Conservation (phyloP, 2,113 vertebrate genomes). For the Prunella fulvescens region DNA sequence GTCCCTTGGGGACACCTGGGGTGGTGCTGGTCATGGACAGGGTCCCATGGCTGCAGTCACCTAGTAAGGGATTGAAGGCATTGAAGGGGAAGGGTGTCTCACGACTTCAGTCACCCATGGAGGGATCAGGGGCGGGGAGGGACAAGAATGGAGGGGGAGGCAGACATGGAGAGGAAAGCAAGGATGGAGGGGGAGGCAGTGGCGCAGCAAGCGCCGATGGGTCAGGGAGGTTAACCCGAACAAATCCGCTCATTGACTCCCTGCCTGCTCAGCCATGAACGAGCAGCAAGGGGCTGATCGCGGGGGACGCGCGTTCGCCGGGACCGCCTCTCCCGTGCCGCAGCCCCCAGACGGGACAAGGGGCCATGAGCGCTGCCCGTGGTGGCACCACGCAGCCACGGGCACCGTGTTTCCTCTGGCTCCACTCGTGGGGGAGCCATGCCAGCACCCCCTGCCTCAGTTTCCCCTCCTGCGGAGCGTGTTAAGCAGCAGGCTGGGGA, state of each 20-base stretch:
- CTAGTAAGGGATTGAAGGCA: background rate
- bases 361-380: rapidly evolving
- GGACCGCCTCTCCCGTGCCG: rapidly evolving
- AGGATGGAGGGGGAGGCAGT: background rate
- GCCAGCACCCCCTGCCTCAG: background rate
- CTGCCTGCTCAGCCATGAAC: constrained; percentile 26
- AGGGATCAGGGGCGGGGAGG: rapidly evolving
- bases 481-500: background rate
- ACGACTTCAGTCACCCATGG: background rate
- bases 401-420: background rate
- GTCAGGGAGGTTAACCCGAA: constrained; percentile 35
- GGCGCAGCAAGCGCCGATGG: background rate
- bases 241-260: constrained; percentile 37
- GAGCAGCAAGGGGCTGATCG: background rate
- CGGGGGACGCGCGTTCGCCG: rapidly evolving
- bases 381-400: rapidly evolving
- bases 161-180: background rate
- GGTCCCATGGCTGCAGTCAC: background rate
- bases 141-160: background rate
- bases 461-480: background rate
- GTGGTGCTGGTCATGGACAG: background rate
- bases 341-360: rapidly evolving
- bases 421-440: background rate
- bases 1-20: background rate
- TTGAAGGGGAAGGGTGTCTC: background rate